phyloP scores from a whole-genome alignment of 2,888 invertebrate genomes.

The Luperina nickerlii region DNA sequence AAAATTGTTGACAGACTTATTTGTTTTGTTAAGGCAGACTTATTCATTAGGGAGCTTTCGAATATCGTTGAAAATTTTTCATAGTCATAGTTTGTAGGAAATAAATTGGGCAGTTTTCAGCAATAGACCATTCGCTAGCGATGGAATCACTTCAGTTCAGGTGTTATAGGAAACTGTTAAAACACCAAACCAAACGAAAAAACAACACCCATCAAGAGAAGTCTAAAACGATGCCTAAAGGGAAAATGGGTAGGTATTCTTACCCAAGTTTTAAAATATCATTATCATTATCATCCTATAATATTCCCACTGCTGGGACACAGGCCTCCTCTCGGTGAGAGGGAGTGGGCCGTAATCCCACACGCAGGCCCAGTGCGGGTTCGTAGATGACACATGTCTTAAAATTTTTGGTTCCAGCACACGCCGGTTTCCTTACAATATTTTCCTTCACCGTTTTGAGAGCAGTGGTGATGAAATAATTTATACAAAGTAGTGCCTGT shows the following conservation, averaged over 20 bases:
- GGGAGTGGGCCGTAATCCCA: no score
- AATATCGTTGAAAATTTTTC: not conserved
- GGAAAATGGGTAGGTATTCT: not conserved
- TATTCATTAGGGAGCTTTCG: constrained; percentile 8
- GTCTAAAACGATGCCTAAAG: not conserved
- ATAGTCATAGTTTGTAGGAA: no score
- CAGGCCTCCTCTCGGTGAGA: no score
- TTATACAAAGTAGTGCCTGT: no score
- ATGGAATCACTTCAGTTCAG: not conserved
- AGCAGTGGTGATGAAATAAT: no score
- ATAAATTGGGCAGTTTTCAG: not conserved
- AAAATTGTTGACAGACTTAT: not conserved
- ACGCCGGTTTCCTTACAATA: no score
- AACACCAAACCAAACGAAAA: not conserved
- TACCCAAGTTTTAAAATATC: not conserved
- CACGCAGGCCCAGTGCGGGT: no score
- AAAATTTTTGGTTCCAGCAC: no score
- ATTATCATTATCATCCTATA: no score
- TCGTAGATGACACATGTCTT: no score
- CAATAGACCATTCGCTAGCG: not conserved
- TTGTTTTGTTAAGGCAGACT: not conserved
- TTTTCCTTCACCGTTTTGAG: no score
- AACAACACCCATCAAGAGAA: not conserved
- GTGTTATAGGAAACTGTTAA: not conserved
- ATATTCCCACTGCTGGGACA: no score